phyloP scores from a whole-genome alignment of 1,140 invertebrate genomes.

The Drosophila auraria region DNA sequence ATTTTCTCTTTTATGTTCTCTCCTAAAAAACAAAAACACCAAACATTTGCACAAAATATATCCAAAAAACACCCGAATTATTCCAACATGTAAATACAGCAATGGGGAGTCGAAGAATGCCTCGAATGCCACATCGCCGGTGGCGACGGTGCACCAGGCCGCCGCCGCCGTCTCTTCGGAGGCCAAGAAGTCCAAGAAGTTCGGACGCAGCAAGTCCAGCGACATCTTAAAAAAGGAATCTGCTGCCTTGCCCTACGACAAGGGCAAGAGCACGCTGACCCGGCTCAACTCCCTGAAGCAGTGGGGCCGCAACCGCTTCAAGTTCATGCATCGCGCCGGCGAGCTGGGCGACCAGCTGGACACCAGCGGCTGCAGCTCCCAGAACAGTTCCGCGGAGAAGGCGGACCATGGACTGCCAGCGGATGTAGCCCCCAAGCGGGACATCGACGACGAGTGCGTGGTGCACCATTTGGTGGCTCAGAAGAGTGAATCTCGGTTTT shows the following conservation, averaged over 20 bases:
- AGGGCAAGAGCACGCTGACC: constrained; percentile 86
- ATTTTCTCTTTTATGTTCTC: constrained; percentile 79
- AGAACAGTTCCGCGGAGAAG: constrained; percentile 76
- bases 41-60: constrained; percentile 50
- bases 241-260: constrained; percentile 86
- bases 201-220: constrained; percentile 88
- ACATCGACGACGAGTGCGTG: constrained; percentile 87
- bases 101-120: constrained; percentile 73
- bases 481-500: constrained; percentile 84
- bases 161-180: constrained; percentile 29
- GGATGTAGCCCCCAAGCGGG: constrained; percentile 33
- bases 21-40: constrained; percentile 34
- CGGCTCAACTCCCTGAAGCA: constrained; percentile 93
- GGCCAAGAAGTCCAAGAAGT: constrained; percentile 75
- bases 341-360: constrained; percentile 83
- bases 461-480: constrained; percentile 86
- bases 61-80: constrained; percentile 41
- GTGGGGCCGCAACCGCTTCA: constrained; percentile 92
- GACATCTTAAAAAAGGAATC: constrained; percentile 88
- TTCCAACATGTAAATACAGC: constrained; percentile 51
- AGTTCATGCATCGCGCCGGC: constrained; percentile 89
- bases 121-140: constrained; percentile 59
- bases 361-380: constrained; percentile 82
- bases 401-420: constrained; percentile 42
- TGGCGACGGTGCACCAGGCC: constrained; percentile 15